Percentiles rank a stretch among this genome's conserved stretches.
These are phyloP conservation scores for Bryconaethiops microstoma DNA, from an alignment of 2,797 vertebrate genomes.

Conservation along the genomic window DNA sequence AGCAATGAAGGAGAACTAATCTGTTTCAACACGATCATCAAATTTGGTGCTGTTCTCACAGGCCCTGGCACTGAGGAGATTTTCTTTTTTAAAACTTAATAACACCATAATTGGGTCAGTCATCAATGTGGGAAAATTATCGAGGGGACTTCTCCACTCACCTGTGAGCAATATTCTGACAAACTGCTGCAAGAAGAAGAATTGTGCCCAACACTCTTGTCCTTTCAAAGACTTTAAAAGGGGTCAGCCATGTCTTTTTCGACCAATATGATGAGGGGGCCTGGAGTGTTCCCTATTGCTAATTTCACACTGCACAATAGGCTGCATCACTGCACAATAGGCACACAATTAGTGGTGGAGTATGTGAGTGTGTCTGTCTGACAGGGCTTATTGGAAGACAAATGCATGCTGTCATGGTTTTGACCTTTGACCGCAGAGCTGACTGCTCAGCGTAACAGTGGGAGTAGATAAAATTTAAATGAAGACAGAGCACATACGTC, in stretches of 20 bases:
- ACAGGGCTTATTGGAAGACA: constrained; percentile 40
- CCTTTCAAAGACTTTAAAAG: neutral
- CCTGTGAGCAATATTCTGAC: neutral
- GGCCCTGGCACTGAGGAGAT: too few relatives aligned
- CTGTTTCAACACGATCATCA: too few relatives aligned
- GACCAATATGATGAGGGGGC: neutral
- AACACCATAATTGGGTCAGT: neutral
- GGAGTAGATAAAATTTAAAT: constrained; percentile 32
- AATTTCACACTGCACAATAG: neutral
- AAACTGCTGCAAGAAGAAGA: neutral
- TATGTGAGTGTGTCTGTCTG: constrained; percentile 18
- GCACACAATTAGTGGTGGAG: too few relatives aligned
- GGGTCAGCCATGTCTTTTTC: neutral
- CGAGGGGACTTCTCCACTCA: neutral
- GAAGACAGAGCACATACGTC: constrained; percentile 13
- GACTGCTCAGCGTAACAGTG: neutral
- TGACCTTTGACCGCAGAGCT: constrained; percentile 33
- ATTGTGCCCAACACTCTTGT: too few relatives aligned
- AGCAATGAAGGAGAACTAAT: too few relatives aligned
- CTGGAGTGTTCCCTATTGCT: neutral
- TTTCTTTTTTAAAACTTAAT: neutral
- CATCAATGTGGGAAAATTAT: neutral
- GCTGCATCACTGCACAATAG: too few relatives aligned
- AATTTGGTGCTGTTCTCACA: too few relatives aligned
- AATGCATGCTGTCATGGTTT: constrained; percentile 35